Conservation (phyloP, 2,888 invertebrate species). For the Ornithoptera priamus region DNA sequence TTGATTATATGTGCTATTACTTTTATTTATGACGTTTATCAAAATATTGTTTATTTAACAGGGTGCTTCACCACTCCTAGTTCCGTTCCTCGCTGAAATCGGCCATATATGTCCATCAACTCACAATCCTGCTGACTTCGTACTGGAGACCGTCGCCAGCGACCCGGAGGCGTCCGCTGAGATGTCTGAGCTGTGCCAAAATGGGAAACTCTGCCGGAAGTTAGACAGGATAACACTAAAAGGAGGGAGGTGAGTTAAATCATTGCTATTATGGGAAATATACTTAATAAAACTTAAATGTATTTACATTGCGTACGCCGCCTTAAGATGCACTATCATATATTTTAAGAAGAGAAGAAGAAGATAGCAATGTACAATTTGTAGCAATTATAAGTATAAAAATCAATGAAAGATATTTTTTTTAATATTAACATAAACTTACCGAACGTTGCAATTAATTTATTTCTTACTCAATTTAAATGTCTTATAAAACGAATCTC, state of each 20-base stretch:
- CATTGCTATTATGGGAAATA: not conserved
- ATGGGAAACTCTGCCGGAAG: slow-evolving; percentile 64
- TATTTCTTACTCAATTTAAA: no score
- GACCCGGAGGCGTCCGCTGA: slow-evolving; percentile 55
- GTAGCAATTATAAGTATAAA: no score
- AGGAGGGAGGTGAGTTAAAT: slow-evolving; percentile 56
- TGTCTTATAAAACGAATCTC: no score
- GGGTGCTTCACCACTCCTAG: slow-evolving; percentile 84
- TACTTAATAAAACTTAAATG: not conserved
- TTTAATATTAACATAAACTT: no score
- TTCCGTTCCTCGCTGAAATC: slow-evolving; percentile 83
- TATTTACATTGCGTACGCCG: no score
- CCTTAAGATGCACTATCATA: no score
- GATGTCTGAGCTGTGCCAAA: slow-evolving; percentile 65
- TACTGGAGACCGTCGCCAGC: slow-evolving; percentile 61
- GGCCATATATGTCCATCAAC: slow-evolving; percentile 86
- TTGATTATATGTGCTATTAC: no score
- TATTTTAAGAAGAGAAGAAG: no score
- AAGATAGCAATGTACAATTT: no score
- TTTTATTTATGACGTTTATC: not conserved
- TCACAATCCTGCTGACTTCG: slow-evolving; percentile 90
- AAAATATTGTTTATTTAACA: slow-evolving; percentile 45
- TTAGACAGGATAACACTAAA: slow-evolving; percentile 57
- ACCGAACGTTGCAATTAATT: no score
- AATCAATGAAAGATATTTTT: no score